phyloP scores from a whole-genome alignment of 2,113 vertebrate species.

The Saimiri boliviensis region DNA sequence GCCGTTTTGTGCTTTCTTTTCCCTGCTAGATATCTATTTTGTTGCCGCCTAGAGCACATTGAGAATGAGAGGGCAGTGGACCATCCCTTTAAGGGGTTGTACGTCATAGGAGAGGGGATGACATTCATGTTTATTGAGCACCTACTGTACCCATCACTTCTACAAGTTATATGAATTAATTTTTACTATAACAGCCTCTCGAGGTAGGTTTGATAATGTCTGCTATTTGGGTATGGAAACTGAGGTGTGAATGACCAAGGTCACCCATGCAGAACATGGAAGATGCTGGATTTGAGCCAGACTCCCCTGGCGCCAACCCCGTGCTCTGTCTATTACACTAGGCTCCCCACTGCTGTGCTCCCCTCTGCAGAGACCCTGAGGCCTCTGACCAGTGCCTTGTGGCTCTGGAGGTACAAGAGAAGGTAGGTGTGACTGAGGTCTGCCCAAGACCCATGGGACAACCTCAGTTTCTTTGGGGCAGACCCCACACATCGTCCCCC shows the following conservation, averaged over 20 bases:
- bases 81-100: background rate
- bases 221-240: background rate
- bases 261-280: background rate
- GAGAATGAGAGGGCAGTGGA: background rate
- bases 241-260: background rate
- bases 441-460: background rate
- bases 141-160: background rate
- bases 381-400: background rate
- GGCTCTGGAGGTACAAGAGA: background rate
- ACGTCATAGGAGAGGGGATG: background rate
- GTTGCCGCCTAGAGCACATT: background rate
- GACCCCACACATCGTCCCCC: accelerated
- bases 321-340: background rate
- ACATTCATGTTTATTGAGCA: background rate
- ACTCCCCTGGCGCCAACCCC: background rate
- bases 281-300: background rate
- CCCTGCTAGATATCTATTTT: background rate
- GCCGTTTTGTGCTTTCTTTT: background rate
- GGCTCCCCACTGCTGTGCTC: background rate
- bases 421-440: background rate
- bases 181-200: background rate
- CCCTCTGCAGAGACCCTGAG: background rate
- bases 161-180: background rate
- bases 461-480: background rate
- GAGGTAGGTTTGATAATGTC: background rate